Percentiles rank a stretch among this genome's conserved stretches.
Evolutionary conservation across 2,888 invertebrate genomes (phyloP).

Genomic region (Schizaphis graminum): DNA sequence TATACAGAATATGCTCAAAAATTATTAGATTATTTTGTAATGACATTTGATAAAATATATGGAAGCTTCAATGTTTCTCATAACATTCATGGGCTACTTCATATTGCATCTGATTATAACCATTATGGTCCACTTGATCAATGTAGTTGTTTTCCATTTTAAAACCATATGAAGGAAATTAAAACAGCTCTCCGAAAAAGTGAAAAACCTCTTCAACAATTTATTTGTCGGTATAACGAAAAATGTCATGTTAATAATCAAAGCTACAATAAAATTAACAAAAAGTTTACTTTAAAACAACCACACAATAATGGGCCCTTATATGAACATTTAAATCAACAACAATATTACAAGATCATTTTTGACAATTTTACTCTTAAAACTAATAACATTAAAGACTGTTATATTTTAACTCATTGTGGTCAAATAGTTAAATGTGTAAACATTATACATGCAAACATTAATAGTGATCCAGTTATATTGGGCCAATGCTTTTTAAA

Average conservation of each 20-base stretch:
- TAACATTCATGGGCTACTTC: conserved; percentile 25
- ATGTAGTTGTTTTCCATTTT: conserved; percentile 37
- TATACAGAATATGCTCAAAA: conserved; percentile 9
- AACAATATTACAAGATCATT: not conserved
- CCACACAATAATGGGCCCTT: not conserved
- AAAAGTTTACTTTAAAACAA: not conserved
- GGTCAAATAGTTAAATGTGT: not conserved
- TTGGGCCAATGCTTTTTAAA: not conserved
- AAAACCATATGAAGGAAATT: conserved; percentile 28
- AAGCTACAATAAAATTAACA: not conserved
- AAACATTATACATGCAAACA: not conserved
- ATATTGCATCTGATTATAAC: conserved; percentile 15
- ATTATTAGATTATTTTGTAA: conserved; percentile 32
- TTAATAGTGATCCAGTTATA: not conserved
- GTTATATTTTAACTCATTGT: not conserved
- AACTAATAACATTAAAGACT: not conserved
- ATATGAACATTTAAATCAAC: not conserved
- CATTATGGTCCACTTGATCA: conserved; percentile 1
- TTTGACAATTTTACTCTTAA: not conserved
- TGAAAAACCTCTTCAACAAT: conserved; percentile 33
- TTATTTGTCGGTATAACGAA: conserved; percentile 7
- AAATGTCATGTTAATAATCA: not conserved
- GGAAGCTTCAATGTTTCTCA: conserved; percentile 3
- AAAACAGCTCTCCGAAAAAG: not conserved
- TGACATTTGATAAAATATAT: conserved; percentile 35